These are phyloP conservation scores for Podilymbus podiceps DNA, from an alignment of 2,113 vertebrate genomes.

Conservation along the genomic window DNA sequence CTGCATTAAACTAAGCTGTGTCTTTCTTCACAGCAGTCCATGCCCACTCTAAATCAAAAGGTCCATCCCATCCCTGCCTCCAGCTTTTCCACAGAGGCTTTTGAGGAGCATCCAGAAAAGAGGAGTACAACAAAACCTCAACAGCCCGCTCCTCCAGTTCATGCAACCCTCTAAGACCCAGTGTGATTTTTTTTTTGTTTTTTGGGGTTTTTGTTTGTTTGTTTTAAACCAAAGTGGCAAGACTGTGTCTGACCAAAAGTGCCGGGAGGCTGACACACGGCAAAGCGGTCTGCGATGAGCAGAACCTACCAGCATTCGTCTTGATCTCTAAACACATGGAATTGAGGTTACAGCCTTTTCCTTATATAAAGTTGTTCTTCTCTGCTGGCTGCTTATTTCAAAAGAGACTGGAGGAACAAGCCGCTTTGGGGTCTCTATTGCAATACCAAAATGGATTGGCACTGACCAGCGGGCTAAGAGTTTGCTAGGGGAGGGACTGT, in stretches of 20 bases:
- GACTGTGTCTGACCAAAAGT: conserved; percentile 2
- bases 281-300: neutral
- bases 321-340: neutral
- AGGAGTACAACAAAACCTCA: conserved; percentile 42
- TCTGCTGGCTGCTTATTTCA: neutral
- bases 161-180: neutral
- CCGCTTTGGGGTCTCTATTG: neutral
- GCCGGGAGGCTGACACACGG: neutral
- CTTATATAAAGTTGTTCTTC: neutral
- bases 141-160: neutral
- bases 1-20: neutral
- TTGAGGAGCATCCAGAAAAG: conserved; percentile 22
- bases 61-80: neutral
- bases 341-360: neutral
- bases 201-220: too few species aligned
- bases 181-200: neutral
- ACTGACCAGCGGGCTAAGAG: neutral
- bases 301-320: neutral
- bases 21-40: neutral
- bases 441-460: neutral
- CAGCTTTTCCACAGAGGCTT: neutral
- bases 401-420: neutral
- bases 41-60: neutral
- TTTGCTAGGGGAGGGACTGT: neutral
- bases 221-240: neutral